Percentiles rank a stretch among this genome's conserved stretches.
Evolutionary conservation across 30 jellyfish, hydroid and myxozoan species (phyloP).

Genomic region (Chrysaora quinquecirrha): DNA sequence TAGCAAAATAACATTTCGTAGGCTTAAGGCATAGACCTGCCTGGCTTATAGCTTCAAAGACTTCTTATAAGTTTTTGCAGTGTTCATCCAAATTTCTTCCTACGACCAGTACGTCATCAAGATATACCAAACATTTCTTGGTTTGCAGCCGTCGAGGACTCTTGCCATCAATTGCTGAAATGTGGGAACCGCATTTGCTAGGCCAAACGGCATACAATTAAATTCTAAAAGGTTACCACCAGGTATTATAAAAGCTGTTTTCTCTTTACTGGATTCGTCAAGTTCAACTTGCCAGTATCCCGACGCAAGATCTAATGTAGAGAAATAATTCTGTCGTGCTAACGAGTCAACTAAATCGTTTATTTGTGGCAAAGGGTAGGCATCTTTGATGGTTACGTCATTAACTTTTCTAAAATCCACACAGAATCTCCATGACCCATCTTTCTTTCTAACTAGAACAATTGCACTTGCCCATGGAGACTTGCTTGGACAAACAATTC

Average conservation of each 20-base stretch:
- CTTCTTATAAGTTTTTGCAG: conserved; percentile 4
- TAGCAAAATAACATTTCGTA: conserved; percentile 2
- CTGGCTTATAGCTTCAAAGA: conserved; percentile 4
- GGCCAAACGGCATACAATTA: background rate
- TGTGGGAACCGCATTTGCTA: too few species aligned
- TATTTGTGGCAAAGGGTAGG: conserved; percentile 32
- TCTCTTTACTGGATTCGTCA: background rate
- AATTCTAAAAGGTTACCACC: background rate
- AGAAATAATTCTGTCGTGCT: background rate
- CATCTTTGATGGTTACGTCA: conserved; percentile 23
- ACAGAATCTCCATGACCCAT: conserved; percentile 35
- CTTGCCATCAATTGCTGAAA: too few species aligned
- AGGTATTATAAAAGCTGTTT: background rate
- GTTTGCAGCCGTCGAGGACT: too few species aligned
- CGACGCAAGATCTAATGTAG: conserved; percentile 20
- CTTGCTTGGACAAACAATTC: conserved; percentile 15
- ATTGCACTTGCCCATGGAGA: conserved; percentile 57
- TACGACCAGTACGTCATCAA: too few species aligned
- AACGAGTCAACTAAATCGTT: conserved; percentile 8
- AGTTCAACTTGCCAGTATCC: conserved; percentile 34
- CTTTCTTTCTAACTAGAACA: conserved; percentile 26
- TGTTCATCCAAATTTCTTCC: conserved; percentile 1
- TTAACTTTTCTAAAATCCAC: conserved; percentile 33
- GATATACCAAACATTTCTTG: too few species aligned
- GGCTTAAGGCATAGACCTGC: conserved; percentile 25